Conservation (phyloP, 2,113 vertebrate genomes). For the Nanorana parkeri region DNA sequence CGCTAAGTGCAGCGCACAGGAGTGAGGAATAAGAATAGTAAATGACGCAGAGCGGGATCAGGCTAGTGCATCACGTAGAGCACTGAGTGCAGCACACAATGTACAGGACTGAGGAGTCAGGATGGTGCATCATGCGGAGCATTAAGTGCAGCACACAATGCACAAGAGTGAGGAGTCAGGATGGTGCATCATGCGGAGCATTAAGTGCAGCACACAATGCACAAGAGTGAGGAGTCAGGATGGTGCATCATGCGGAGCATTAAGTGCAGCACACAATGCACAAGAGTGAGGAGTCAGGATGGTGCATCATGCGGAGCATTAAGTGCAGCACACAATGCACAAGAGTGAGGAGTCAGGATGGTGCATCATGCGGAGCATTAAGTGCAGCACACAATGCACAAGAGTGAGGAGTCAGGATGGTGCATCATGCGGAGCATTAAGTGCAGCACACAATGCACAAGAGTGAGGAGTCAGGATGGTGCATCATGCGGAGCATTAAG, state of each 20-base stretch:
- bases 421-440: too few relatives aligned
- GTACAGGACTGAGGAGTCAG: neutral
- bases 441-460: too few relatives aligned
- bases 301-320: neutral
- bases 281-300: neutral
- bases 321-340: neutral
- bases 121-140: neutral
- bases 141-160: neutral
- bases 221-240: neutral
- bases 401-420: neutral
- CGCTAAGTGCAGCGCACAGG: too few relatives aligned
- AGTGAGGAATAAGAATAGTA: neutral
- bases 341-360: neutral
- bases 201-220: too few relatives aligned
- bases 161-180: neutral
- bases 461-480: too few relatives aligned
- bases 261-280: neutral
- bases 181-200: too few relatives aligned
- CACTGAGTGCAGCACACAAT: neutral
- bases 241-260: neutral
- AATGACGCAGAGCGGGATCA: neutral
- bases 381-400: slow-evolving; percentile 16
- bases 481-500: too few relatives aligned
- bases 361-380: neutral
- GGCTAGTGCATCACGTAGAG: neutral